Evolutionary conservation across 2,113 vertebrate species (phyloP).

Genomic region (Syrrhaptes paradoxus): DNA sequence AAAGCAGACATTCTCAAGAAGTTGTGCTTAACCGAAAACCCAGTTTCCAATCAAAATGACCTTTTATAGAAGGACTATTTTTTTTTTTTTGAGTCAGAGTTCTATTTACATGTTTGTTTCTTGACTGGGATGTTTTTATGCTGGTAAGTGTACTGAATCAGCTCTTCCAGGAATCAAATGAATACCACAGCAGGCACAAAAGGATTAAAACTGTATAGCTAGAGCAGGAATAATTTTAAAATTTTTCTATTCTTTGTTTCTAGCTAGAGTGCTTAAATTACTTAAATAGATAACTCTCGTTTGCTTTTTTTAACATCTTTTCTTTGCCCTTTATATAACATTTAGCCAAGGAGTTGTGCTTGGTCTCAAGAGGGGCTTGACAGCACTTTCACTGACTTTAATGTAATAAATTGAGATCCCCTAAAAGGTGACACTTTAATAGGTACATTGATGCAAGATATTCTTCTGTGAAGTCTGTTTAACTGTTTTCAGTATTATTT

Average conservation of each 20-base stretch:
- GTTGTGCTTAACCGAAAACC: neutral
- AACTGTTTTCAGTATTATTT: neutral
- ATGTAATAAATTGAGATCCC: neutral
- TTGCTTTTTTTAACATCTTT: neutral
- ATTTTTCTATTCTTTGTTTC: neutral
- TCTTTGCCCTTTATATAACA: neutral
- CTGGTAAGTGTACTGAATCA: neutral
- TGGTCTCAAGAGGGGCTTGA: neutral
- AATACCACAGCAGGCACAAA: neutral
- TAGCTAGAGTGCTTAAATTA: neutral
- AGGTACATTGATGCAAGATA: neutral
- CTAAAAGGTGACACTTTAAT: neutral
- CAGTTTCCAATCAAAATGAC: neutral
- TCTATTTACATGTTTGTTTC: neutral
- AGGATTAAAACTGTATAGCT: neutral
- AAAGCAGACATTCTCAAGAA: neutral
- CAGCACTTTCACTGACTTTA: neutral
- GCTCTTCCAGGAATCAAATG: neutral
- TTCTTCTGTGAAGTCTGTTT: neutral
- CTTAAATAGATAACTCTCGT: neutral
- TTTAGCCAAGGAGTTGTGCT: neutral
- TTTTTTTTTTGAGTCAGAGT: neutral
- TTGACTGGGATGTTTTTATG: constrained; percentile 2
- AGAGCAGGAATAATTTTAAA: neutral
- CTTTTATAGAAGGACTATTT: neutral